A percentile compares a stretch with the other conserved stretches of the same genome.
Conservation (phyloP, 2,888 invertebrate genomes). For the Trichopoda pennipes region DNA sequence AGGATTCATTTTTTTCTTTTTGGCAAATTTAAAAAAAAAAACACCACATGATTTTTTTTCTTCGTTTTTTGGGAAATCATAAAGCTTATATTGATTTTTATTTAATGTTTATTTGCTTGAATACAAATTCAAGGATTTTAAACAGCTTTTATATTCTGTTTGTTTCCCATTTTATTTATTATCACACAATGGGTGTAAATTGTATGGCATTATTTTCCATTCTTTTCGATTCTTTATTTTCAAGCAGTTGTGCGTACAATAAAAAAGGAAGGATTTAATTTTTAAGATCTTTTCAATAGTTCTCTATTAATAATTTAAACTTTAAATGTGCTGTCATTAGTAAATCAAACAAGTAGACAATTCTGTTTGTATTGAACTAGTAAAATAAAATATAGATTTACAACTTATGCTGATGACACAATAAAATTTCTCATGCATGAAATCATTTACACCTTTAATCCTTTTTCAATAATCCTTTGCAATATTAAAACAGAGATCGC, state of each 20-base stretch:
- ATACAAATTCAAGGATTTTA: slow-evolving; percentile 62
- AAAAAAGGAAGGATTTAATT: slow-evolving; percentile 46
- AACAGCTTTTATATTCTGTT: slow-evolving; percentile 33
- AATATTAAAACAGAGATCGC: too few relatives aligned
- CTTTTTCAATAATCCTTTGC: too few relatives aligned
- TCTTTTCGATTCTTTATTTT: slow-evolving; percentile 19
- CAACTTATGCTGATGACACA: neutral
- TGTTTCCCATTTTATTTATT: slow-evolving; percentile 45
- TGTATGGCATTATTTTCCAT: slow-evolving; percentile 35
- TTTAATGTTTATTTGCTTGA: slow-evolving; percentile 64
- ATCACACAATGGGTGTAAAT: slow-evolving; percentile 63
- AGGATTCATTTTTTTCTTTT: slow-evolving; percentile 50
- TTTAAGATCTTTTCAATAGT: slow-evolving; percentile 30
- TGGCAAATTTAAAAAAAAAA: slow-evolving; percentile 47
- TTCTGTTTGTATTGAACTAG: neutral
- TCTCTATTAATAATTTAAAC: slow-evolving; percentile 29
- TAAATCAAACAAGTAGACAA: neutral
- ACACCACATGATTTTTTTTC: slow-evolving; percentile 49
- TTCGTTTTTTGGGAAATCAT: slow-evolving; percentile 49
- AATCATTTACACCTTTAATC: too few relatives aligned
- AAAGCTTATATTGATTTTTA: slow-evolving; percentile 62
- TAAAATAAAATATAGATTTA: neutral
- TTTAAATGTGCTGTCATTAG: slow-evolving; percentile 11
- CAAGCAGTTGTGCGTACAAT: slow-evolving; percentile 44
- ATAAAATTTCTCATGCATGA: neutral